Evolutionary conservation across 1,140 invertebrate species (phyloP).

Genomic region (Drosophila mayri): DNA sequence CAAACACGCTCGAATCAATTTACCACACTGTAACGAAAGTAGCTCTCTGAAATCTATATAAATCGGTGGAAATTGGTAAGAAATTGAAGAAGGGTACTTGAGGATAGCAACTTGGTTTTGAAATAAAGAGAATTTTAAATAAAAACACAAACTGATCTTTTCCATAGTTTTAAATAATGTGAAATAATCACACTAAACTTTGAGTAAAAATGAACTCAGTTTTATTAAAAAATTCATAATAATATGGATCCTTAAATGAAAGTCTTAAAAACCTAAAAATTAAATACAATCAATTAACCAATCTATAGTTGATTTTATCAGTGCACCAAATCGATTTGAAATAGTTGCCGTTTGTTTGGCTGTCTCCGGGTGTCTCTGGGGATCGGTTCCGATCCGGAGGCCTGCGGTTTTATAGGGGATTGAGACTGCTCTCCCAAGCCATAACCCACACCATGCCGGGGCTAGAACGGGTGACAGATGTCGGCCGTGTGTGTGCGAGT

Average conservation of each 20-base stretch:
- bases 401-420: constrained; percentile 58
- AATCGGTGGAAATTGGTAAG: not conserved
- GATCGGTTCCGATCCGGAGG: constrained; percentile 32
- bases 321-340: constrained; percentile 60
- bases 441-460: not conserved
- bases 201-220: not conserved
- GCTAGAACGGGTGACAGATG: constrained; percentile 75
- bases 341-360: constrained; percentile 29
- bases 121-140: too few relatives aligned
- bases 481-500: constrained; percentile 56
- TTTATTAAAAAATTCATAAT: not conserved
- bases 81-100: too few relatives aligned
- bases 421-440: not conserved
- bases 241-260: not conserved
- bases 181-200: not conserved
- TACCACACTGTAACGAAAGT: constrained; percentile 58
- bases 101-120: too few relatives aligned
- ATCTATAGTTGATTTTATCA: not conserved
- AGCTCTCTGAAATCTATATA: not conserved
- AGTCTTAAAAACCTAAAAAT: not conserved
- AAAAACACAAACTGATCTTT: too few relatives aligned
- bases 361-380: constrained; percentile 22
- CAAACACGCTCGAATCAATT: constrained; percentile 77
- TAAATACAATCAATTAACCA: not conserved
- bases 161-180: too few relatives aligned